Evolutionary conservation across 2,888 invertebrate genomes (phyloP), one percentile per base, ranked within the genome.

Genomic region (Eilema caniola): DNA sequence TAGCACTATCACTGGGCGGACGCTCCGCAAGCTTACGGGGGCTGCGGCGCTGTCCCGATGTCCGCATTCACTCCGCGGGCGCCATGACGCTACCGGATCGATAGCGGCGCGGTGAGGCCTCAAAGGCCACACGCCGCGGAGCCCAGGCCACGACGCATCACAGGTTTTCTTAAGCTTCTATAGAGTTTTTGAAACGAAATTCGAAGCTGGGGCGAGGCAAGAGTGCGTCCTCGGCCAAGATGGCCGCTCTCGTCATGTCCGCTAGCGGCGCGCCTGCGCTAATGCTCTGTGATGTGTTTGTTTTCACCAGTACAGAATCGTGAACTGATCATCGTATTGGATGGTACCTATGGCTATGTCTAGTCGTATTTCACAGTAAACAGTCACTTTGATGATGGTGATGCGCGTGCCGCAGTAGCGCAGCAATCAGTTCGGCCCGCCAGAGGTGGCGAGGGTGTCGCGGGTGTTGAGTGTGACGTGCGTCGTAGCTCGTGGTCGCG

Each of bases 11-110:
- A 90, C 93, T 88, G 87, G 87, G 85, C 88, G 86, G 87, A 85
- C 85, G 88, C 87, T 86, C 89, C 90, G 87, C 89, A 86, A 81
- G 88, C 87, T 85, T 85, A 89, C 89, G 88, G 88, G 88, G 88
- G 89, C 90, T 90, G 90, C 93, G 89, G 89, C 87, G 87, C 90
- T 87, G 86, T 88, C 88, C 90, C 92, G 92, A 93, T 92, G 90
- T 94, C 94, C 94, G 94, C 94, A 95, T 95, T 94, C 95, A 95
- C 94, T 92, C 89, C 89, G 89, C 91, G 92, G 91, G 88, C 92
- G 93, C 91, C 94, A 94, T 94, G 87, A 90, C 92, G 91, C 92
- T 87, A 89, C 88, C 89, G 90, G 90, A 93, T 94, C 94, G 92
- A 94, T 94, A 91, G 93, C 93, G 89, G 87, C 94, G 95, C 91